phyloP scores from a whole-genome alignment of 2,888 invertebrate genomes.

The Mimachlamys varia region DNA sequence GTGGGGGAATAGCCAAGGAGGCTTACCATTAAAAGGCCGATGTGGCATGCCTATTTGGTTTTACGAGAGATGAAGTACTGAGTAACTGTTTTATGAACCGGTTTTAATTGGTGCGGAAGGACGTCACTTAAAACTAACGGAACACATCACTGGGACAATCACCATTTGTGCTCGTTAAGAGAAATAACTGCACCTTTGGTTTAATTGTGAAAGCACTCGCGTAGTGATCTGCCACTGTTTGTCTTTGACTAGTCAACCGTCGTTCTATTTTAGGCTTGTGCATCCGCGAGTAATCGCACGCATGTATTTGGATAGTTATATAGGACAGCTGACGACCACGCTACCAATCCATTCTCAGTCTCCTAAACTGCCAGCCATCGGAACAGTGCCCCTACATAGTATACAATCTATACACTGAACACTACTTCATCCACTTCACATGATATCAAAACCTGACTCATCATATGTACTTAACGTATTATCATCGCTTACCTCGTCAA shows the following conservation, averaged over 20 bases:
- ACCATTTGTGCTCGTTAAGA: conserved; percentile 22
- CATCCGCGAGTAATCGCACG: neutral
- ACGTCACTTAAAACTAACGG: neutral
- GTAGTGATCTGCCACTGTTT: neutral
- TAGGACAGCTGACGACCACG: neutral
- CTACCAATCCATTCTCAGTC: no score
- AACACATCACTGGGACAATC: neutral
- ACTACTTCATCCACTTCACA: no score
- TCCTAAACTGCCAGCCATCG: no score
- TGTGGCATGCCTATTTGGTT: neutral
- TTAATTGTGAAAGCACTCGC: neutral
- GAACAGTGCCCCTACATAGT: no score
- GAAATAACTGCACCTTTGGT: conserved; percentile 1
- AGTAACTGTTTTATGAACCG: neutral
- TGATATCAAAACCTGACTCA: no score
- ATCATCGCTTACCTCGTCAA: neutral
- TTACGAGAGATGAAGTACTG: neutral
- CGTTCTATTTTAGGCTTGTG: neutral
- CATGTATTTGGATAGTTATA: neutral
- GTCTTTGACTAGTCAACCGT: neutral
- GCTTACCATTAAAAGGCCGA: neutral
- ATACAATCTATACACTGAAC: no score
- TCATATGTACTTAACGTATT: neutral
- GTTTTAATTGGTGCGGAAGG: neutral
- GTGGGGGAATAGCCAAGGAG: neutral